Evolutionary conservation across 2,888 invertebrate species (phyloP).

Genomic region (Loripinus fragilis): DNA sequence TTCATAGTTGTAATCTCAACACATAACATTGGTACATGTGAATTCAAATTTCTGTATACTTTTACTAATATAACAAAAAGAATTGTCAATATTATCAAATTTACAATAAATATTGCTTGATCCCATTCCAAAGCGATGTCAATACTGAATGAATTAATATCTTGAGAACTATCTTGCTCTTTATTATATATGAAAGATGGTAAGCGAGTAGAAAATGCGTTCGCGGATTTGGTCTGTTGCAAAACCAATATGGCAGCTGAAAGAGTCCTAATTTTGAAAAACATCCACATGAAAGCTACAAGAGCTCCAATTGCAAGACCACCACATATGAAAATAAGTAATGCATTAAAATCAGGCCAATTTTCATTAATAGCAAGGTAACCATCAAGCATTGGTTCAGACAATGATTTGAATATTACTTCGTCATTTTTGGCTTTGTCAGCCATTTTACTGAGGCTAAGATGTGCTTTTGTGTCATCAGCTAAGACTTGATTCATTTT

Average conservation of each 20-base stretch:
- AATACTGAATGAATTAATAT: neutral
- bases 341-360: neutral
- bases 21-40: neutral
- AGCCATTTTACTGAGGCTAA: neutral
- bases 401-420: neutral
- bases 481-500: slow-evolving; percentile 11
- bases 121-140: neutral
- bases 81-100: neutral
- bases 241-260: neutral
- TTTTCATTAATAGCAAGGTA: neutral
- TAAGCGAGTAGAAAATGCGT: neutral
- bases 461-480: slow-evolving; percentile 17
- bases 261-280: neutral
- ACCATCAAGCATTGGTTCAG: neutral
- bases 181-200: neutral
- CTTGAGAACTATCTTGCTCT: neutral
- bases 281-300: neutral
- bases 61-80: neutral
- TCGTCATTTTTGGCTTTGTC: neutral
- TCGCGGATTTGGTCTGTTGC: neutral
- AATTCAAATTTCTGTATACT: neutral
- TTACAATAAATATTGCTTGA: neutral
- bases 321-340: neutral
- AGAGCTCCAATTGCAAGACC: neutral
- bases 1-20: neutral